phyloP scores from a whole-genome alignment of 2,888 invertebrate species.

The Leucozona laternaria region DNA sequence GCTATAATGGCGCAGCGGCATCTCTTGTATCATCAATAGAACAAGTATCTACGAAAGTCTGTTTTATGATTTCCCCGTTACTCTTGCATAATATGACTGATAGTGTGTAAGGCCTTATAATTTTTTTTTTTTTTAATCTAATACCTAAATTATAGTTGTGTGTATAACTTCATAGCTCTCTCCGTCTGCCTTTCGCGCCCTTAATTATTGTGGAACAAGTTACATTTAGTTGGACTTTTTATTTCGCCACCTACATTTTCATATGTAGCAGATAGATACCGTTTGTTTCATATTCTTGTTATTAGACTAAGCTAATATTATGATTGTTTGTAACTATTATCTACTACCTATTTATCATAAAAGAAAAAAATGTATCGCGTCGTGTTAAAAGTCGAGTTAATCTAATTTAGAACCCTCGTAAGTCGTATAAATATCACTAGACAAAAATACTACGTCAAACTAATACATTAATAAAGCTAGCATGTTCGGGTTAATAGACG shows the following conservation, averaged over 20 bases:
- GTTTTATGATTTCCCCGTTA: slow-evolving; percentile 20
- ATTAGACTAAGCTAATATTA: slow-evolving; percentile 11
- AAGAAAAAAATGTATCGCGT: neutral
- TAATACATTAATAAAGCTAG: slow-evolving; percentile 1
- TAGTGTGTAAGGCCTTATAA: slow-evolving; percentile 6
- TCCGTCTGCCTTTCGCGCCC: slow-evolving; percentile 2
- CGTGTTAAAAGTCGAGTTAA: slow-evolving; percentile 3
- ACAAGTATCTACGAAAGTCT: neutral
- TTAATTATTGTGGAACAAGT: slow-evolving; percentile 21
- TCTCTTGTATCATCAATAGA: slow-evolving; percentile 23
- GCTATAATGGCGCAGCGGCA: slow-evolving; percentile 4
- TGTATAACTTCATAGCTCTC: neutral
- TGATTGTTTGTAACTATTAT: neutral
- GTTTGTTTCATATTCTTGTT: neutral
- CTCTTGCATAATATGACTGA: neutral
- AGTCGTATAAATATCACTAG: neutral
- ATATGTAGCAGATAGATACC: neutral
- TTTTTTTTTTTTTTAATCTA: neutral
- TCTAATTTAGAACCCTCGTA: neutral
- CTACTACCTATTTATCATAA: neutral
- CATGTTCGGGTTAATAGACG: slow-evolving; percentile 64
- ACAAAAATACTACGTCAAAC: slow-evolving; percentile 26
- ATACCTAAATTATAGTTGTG: neutral
- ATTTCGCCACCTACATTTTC: neutral
- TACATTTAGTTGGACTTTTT: neutral